Conservation (phyloP, 1,140 invertebrate genomes). For the Cydia splendana region DNA sequence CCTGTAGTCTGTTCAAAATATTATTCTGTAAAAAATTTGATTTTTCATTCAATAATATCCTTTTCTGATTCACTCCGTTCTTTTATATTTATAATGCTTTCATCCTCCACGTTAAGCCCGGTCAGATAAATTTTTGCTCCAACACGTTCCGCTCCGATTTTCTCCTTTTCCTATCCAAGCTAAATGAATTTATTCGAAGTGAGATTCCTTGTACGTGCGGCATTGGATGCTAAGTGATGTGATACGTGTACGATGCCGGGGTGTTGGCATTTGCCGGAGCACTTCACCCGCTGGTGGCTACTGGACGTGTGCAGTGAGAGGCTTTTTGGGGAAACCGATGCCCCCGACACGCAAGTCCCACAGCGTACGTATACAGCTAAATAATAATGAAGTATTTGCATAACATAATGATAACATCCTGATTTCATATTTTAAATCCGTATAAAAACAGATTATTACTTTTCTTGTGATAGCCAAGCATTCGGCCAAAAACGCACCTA, state of each 20-base stretch:
- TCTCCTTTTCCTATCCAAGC: background rate
- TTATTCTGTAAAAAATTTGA: no score
- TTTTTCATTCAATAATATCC: no score
- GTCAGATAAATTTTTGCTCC: background rate
- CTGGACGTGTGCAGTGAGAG: slow-evolving; percentile 73
- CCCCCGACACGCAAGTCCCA: slow-evolving; percentile 70
- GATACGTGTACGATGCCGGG: slow-evolving; percentile 62
- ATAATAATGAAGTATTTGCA: slow-evolving; percentile 31
- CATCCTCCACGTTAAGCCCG: no score
- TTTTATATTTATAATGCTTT: no score
- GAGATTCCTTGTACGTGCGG: background rate
- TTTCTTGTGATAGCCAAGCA: no score
- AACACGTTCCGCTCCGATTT: background rate
- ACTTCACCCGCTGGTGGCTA: slow-evolving; percentile 77
- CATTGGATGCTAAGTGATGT: slow-evolving; percentile 41
- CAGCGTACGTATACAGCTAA: slow-evolving; percentile 58
- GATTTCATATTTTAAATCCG: no score
- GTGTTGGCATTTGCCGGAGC: slow-evolving; percentile 75
- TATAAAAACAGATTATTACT: no score
- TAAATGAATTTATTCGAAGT: background rate
- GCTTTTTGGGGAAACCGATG: slow-evolving; percentile 65
- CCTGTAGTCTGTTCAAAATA: no score
- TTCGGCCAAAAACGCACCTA: no score
- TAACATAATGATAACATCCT: no score
- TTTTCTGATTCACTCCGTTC: no score